Base-by-base conservation (phyloP, 2,113 vertebrate species). In the Todiramphus saurophagus region DNA sequence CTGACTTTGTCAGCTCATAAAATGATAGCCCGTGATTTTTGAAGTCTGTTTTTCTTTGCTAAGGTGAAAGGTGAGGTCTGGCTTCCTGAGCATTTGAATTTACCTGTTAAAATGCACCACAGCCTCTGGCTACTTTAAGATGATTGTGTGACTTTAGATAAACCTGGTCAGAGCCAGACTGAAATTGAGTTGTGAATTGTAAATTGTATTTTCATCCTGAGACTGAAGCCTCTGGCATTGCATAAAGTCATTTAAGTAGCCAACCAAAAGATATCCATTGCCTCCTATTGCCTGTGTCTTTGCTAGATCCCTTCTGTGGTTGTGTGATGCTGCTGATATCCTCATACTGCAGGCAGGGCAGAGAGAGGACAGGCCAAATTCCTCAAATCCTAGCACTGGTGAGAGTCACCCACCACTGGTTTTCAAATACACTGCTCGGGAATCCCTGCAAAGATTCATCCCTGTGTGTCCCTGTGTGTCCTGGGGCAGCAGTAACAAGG, bases 271-370 rank as follows among this genome's bases (percentile, higher is more conserved):
- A 16, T 64, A 39, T 0, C 17, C 13, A 3, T 48, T 78, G 35
- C 41, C 46, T 79, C 11, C 55, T 27, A 21, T 63, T 83, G 63
- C 41, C 39, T 1, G 0, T 41, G 16, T 70, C 46, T 83, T 28
- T 93, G 46, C 48, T 35, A 64, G 15, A 48, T 69, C 21, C 33
- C 25, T 77, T 60, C 53, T 73, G 9, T 31, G 19, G 6, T 5
- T 31, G 4, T 4, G 0, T 59, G 39, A 58, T 46, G 37, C 70
- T 94, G 48, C 53, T 2, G 2, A 6, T 2, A 2, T n/a, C 14
- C 1, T 70, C 24, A 8, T 39, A n/a, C 7, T 66, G 10, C 69
- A 39, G 53, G 37, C 83, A 75, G 41, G 30, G 14, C 62, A 79
- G 72, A 63, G 69, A 69, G 50, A 50, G 62, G 17, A 5, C 33